Percentiles rank a stretch among this genome's conserved stretches.
Conservation (phyloP, 1,140 invertebrate species). For the Portunus trituberculatus region DNA sequence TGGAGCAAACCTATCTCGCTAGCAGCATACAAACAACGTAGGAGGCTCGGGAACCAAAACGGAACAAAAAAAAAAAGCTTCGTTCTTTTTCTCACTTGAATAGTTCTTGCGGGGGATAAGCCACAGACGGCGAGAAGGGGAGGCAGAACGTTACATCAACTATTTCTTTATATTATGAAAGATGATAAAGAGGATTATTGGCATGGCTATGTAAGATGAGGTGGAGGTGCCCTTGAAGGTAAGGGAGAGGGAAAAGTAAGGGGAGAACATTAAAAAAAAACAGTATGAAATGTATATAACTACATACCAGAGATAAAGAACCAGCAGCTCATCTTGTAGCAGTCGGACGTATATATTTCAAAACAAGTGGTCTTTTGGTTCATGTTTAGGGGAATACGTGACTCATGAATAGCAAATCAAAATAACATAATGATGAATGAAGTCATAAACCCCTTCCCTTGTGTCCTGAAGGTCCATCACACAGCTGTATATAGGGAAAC, state of each 20-base stretch:
- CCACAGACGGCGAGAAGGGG: neutral
- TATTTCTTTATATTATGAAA: neutral
- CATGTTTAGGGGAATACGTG: too few species aligned
- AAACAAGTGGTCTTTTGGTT: too few species aligned
- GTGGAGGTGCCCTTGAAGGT: neutral
- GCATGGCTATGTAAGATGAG: neutral
- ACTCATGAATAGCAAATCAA: too few species aligned
- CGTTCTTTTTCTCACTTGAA: neutral
- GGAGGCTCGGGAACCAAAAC: neutral
- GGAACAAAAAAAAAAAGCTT: neutral
- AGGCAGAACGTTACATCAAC: neutral
- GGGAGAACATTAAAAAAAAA: neutral
- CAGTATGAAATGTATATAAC: too few species aligned
- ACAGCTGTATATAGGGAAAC: too few species aligned
- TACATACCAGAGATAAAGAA: neutral
- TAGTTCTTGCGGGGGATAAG: neutral
- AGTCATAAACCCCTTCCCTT: too few species aligned
- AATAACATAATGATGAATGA: too few species aligned
- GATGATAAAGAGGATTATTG: neutral
- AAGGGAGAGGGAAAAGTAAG: neutral
- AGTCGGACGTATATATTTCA: too few species aligned
- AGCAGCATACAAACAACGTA: neutral
- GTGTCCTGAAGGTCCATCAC: too few species aligned
- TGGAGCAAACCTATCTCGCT: neutral
- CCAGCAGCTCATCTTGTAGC: too few species aligned